Base-by-base conservation (phyloP, 2,113 vertebrate genomes). In the Megatriorchis doriae region DNA sequence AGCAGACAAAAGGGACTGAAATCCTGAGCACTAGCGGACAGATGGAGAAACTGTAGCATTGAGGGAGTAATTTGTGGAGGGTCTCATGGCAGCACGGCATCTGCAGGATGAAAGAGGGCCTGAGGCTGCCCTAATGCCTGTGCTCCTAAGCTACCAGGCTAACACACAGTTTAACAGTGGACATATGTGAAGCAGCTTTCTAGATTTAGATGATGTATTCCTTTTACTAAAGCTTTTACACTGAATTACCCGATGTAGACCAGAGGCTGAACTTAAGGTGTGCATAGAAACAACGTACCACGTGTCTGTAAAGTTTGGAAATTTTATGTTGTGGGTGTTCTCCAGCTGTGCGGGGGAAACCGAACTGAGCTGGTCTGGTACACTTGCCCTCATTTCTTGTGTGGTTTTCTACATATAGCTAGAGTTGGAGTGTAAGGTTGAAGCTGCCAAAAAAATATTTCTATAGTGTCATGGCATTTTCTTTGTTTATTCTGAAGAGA, bases 101-200 rank as follows among this genome's bases (percentile, higher is more conserved):
- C 13, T 14, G n/a, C 50, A 90, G 78, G 40, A 72, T 74, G 53
- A 85, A 86, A 55, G 1, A 3, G 17, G 65, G 23, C 38, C 63
- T 50, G 67, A 42, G 21, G 48, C 38, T 55, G 55, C 36, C 38
- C 31, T 59, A 5, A 16, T 48, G 32, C 42, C 71, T 73, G n/a
- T 84, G 26, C 68, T 90, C 34, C 32, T 67, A 14, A 52, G 45
- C 45, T 38, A 17, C 53, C 26, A 50, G 45, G 16, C 23, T 73
- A 45, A 42, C 19, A 8, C 0, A 0, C 7, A 3, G 8, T 83
- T 88, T 40, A 25, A 36, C 65, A 77, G 27, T 42, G 67, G 34
- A 23, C 22, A 3, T 43, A 13, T 15, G 10, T 53, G 20, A 86
- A 73, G 14, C 27, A 14, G 25, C 25, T 93, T 84, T 91, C 32